A percentile compares a stretch with the other conserved stretches of the same genome.
Evolutionary conservation across 2,113 vertebrate species (phyloP).

Genomic region (Rhabdomys dilectus): DNA sequence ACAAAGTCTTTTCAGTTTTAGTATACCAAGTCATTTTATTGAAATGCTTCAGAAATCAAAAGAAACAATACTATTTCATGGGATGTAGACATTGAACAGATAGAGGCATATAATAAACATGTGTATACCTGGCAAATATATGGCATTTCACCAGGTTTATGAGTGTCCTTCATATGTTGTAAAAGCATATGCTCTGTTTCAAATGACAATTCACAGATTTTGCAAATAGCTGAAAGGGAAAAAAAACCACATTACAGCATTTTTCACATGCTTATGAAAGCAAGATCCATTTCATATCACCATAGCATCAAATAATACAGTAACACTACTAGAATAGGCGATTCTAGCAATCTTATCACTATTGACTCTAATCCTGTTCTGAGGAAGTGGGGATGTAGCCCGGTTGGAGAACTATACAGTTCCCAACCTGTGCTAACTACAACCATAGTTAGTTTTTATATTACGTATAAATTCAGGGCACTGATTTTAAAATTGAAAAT

Average conservation of each 20-base stretch:
- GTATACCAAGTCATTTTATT: conserved; percentile 38
- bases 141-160: conserved; percentile 99
- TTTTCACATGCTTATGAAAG: conserved; percentile 56
- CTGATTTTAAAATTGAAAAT: conserved; percentile 38
- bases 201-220: conserved; percentile 99
- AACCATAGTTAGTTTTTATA: conserved; percentile 27
- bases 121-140: conserved; percentile 96
- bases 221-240: conserved; percentile 93
- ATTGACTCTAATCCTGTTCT: neutral
- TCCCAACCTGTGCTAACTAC: neutral
- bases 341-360: neutral
- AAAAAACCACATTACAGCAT: conserved; percentile 55
- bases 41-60: conserved; percentile 13
- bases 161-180: conserved; percentile 99
- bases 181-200: conserved; percentile 96
- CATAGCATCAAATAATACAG: conserved; percentile 1
- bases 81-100: conserved; percentile 51
- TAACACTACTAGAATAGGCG: neutral
- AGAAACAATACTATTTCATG: conserved; percentile 40
- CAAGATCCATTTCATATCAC: conserved; percentile 14
- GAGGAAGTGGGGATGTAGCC: neutral
- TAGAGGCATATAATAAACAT: conserved; percentile 56
- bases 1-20: conserved; percentile 56
- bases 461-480: conserved; percentile 32
- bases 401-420: neutral